A percentile compares a stretch with the other conserved stretches of the same genome.
Evolutionary conservation across 1,140 invertebrate species (phyloP).

Genomic region (Batillaria attramentaria): DNA sequence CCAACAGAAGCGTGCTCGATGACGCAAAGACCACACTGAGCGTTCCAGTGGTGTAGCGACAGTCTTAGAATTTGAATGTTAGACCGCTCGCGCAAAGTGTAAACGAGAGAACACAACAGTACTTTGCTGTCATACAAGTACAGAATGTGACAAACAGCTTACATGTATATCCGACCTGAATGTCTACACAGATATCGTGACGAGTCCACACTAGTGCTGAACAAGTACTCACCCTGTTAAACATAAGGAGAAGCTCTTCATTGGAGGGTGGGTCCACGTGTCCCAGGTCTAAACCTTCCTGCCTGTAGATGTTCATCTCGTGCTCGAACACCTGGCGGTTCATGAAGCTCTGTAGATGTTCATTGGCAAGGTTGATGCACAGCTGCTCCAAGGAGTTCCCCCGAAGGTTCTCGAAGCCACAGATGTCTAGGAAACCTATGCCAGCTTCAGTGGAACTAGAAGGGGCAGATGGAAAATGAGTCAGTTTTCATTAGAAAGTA

Average conservation of each 20-base stretch:
- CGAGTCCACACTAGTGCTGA: no score
- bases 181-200: no score
- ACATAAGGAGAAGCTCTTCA: conserved; percentile 83
- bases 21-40: no score
- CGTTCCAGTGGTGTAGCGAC: no score
- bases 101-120: no score
- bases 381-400: conserved; percentile 76
- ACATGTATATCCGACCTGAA: no score
- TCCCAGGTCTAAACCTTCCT: conserved; percentile 47
- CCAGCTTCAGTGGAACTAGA: neutral
- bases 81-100: no score
- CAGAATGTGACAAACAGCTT: no score
- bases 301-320: conserved; percentile 55
- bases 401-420: conserved; percentile 69
- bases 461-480: neutral
- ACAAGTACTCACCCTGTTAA: conserved; percentile 71
- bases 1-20: no score
- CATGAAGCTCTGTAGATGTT: conserved; percentile 66
- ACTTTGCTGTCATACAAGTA: no score
- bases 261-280: conserved; percentile 84
- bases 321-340: conserved; percentile 56
- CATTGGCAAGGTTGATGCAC: conserved; percentile 68
- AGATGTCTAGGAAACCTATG: conserved; percentile 67
- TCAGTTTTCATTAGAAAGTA: no score
- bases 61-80: no score